Evolutionary conservation across 2,113 vertebrate genomes (phyloP).

Genomic region (Oreochromis tanganicae): DNA sequence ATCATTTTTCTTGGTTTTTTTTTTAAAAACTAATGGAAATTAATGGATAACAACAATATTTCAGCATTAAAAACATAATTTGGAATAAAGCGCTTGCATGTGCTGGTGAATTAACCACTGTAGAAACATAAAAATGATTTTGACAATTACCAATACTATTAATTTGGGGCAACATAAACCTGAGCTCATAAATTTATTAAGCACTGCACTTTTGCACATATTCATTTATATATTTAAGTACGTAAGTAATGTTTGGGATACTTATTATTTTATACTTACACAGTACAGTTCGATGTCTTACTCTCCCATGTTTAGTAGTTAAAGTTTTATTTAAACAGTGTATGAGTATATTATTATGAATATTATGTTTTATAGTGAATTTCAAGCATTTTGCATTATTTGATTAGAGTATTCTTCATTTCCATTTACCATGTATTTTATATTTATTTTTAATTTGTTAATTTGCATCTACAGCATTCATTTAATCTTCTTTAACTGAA

Average conservation of each 20-base stretch:
- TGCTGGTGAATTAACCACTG: neutral
- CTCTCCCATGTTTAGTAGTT: neutral
- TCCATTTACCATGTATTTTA: neutral
- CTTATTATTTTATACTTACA: neutral
- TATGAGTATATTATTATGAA: neutral
- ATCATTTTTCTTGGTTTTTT: neutral
- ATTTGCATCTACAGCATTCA: neutral
- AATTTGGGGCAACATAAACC: neutral
- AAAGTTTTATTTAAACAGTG: neutral
- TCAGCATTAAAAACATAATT: neutral
- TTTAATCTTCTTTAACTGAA: neutral
- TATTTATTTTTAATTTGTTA: neutral
- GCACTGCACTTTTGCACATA: rapidly evolving
- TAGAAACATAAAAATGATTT: neutral
- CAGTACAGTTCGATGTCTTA: rapidly evolving
- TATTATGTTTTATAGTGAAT: neutral
- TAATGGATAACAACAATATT: rapidly evolving
- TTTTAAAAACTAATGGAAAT: neutral
- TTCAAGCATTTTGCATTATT: neutral
- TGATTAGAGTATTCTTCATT: neutral
- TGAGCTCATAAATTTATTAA: neutral
- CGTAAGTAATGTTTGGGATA: neutral
- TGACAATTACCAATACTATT: neutral
- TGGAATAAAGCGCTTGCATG: neutral
- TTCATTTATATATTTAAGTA: neutral